These are phyloP conservation scores for Hymenochirus boettgeri DNA, from an alignment of 2,113 vertebrate genomes.

Conservation along the genomic window DNA sequence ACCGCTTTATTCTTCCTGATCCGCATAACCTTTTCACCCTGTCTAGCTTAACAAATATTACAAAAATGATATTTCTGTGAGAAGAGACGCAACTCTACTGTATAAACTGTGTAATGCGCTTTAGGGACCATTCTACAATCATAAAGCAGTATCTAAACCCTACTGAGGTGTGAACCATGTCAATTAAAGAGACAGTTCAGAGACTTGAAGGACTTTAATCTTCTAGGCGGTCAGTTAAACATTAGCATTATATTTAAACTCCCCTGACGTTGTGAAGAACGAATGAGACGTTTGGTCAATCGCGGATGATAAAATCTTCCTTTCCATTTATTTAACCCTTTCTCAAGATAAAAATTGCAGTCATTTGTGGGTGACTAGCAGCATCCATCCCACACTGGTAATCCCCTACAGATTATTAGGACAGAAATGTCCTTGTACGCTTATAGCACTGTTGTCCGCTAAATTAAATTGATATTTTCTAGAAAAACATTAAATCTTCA, in stretches of 20 bases:
- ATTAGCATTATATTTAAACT: not conserved
- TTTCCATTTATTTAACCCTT: conserved; percentile 12
- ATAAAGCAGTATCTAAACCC: not conserved
- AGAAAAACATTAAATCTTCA: conserved; percentile 20
- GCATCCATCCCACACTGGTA: not conserved
- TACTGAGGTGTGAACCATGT: not conserved
- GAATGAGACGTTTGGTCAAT: not conserved
- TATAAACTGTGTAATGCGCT: not conserved
- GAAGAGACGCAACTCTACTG: not conserved
- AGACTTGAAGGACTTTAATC: not conserved
- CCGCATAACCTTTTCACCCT: not conserved
- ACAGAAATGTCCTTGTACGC: conserved; percentile 29
- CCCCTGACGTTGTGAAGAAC: not conserved
- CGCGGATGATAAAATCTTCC: not conserved
- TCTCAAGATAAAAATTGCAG: not conserved
- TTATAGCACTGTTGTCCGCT: conserved; percentile 8
- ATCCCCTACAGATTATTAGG: conserved; percentile 20
- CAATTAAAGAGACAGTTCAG: not conserved
- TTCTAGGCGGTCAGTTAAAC: not conserved
- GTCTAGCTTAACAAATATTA: not conserved
- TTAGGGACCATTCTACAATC: not conserved
- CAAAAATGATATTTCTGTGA: not conserved
- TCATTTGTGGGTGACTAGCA: not conserved
- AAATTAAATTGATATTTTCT: conserved; percentile 24
- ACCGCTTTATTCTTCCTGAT: not conserved